These are phyloP conservation scores for Barnardius zonarius DNA, from an alignment of 2,113 vertebrate genomes.

Conservation along the genomic window DNA sequence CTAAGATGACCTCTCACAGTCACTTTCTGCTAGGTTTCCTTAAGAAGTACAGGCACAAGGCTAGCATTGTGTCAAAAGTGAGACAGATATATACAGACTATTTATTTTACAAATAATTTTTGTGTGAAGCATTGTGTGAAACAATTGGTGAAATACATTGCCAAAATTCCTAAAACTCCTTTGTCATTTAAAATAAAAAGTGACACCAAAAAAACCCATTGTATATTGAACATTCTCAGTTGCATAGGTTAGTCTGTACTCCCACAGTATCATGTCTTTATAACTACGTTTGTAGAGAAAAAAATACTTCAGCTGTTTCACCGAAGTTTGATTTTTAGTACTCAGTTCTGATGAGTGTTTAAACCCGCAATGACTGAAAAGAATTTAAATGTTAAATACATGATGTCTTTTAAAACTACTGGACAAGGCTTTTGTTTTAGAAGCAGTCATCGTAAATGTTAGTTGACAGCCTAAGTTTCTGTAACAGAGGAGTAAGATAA, in stretches of 20 bases:
- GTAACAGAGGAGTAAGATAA: background rate
- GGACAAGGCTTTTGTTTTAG: background rate
- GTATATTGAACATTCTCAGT: background rate
- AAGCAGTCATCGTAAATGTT: background rate
- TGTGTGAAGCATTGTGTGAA: background rate
- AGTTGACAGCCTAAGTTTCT: background rate
- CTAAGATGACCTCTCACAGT: background rate
- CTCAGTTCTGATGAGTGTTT: background rate
- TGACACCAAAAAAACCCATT: fast-evolving
- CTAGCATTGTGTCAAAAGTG: background rate
- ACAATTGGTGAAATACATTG: background rate
- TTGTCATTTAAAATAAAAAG: background rate
- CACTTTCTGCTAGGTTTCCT: background rate
- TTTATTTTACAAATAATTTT: background rate
- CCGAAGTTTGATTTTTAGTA: background rate
- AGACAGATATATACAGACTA: background rate
- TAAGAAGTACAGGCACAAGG: background rate
- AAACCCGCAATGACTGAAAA: background rate
- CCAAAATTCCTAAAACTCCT: background rate
- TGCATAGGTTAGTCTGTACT: background rate
- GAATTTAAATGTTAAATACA: background rate
- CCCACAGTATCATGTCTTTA: background rate
- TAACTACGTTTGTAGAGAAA: background rate
- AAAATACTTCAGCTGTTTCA: background rate
- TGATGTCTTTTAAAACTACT: background rate